Evolutionary conservation across 2,888 invertebrate genomes (phyloP).

Genomic region (Ochlodes sylvanus): DNA sequence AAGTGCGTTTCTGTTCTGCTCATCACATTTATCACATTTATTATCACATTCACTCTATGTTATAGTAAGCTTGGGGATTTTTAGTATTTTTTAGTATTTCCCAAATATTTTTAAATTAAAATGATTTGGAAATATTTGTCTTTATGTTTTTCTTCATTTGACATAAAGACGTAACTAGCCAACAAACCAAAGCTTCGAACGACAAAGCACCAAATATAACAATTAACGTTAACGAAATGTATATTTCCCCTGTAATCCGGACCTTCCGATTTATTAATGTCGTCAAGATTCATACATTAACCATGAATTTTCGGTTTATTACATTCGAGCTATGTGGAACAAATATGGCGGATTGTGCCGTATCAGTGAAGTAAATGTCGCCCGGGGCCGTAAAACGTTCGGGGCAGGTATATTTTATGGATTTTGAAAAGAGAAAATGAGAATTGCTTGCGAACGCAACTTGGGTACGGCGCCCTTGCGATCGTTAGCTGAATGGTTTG

Average conservation of each 20-base stretch:
- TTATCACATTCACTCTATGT: too few species aligned
- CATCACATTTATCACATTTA: too few species aligned
- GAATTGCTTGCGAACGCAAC: slow-evolving; percentile 5
- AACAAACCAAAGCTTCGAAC: too few species aligned
- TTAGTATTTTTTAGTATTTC: too few species aligned
- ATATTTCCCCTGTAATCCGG: background rate
- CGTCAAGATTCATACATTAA: slow-evolving; percentile 22
- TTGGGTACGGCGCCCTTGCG: slow-evolving; percentile 1
- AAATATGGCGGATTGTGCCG: slow-evolving; percentile 14
- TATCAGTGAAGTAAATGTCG: slow-evolving; percentile 23
- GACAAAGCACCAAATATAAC: too few species aligned
- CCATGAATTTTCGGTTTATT: slow-evolving; percentile 30
- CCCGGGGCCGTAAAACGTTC: slow-evolving; percentile 17
- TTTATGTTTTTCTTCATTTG: too few species aligned
- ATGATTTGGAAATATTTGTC: too few species aligned
- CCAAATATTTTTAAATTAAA: too few species aligned
- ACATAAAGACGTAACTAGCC: too few species aligned
- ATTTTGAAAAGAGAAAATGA: slow-evolving; percentile 12
- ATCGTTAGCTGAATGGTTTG: background rate
- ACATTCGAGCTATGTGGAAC: slow-evolving; percentile 8
- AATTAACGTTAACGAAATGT: too few species aligned
- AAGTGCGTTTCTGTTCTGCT: too few species aligned
- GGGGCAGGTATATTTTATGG: slow-evolving; percentile 12
- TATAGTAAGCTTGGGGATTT: too few species aligned
- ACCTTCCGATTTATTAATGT: slow-evolving; percentile 8